Conservation (phyloP, 92 coral and sea anemone genomes). For the Porites rus region DNA sequence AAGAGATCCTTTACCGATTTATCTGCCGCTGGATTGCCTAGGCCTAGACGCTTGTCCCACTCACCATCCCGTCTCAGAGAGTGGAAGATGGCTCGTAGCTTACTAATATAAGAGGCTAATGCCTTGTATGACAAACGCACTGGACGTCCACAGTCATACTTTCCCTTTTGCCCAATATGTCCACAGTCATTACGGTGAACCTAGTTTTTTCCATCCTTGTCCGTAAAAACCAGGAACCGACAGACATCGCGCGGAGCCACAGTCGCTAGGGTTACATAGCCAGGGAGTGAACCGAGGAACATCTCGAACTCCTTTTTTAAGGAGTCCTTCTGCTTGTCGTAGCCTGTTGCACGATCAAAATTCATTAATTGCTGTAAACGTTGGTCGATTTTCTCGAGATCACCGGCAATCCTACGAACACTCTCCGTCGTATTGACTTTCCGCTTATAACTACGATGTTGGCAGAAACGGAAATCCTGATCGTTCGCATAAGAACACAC, state of each 20-base stretch:
- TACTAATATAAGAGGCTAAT: conserved; percentile 51
- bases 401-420: conserved; percentile 4
- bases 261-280: conserved; percentile 20
- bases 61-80: conserved; percentile 62
- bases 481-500: conserved; percentile 65
- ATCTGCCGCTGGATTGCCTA: conserved; percentile 70
- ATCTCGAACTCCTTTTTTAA: conserved; percentile 36
- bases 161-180: conserved; percentile 33
- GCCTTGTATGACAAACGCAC: conserved; percentile 52
- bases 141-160: conserved; percentile 45
- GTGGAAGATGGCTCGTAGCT: conserved; percentile 49
- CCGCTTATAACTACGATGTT: conserved; percentile 63
- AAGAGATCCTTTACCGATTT: conserved; percentile 49
- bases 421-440: not conserved
- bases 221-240: conserved; percentile 65
- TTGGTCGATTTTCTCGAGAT: conserved; percentile 25
- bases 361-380: conserved; percentile 53
- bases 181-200: conserved; percentile 57
- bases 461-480: conserved; percentile 72
- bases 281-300: conserved; percentile 42
- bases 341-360: conserved; percentile 32
- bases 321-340: conserved; percentile 54
- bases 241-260: conserved; percentile 56
- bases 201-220: conserved; percentile 58
- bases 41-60: conserved; percentile 58